A percentile compares a stretch with the other conserved stretches of the same genome.
Evolutionary conservation across 2,888 invertebrate genomes (phyloP).

Genomic region (Eudasyphora cyanicolor): DNA sequence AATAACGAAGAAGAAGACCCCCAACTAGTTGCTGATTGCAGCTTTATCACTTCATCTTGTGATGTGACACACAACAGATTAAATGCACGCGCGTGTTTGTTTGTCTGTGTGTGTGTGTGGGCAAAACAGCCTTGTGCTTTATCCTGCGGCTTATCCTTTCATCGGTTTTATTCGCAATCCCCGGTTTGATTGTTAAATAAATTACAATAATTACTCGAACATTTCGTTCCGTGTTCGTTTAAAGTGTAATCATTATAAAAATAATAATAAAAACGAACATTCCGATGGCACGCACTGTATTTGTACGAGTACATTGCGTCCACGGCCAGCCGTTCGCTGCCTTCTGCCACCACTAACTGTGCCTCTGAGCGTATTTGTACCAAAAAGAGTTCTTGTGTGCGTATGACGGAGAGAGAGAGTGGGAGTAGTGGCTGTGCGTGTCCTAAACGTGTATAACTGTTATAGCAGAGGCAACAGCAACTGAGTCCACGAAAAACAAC

Average conservation of each 20-base stretch:
- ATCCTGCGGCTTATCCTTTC: neutral
- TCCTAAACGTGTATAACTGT: neutral
- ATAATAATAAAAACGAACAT: slow-evolving; percentile 19
- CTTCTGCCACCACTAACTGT: neutral
- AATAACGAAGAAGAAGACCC: no score
- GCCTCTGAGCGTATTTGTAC: neutral
- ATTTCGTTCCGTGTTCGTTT: slow-evolving; percentile 21
- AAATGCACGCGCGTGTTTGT: neutral
- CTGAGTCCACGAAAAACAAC: slow-evolving; percentile 7
- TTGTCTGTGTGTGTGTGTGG: neutral
- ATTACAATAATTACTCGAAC: slow-evolving; percentile 33
- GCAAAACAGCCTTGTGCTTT: slow-evolving; percentile 1
- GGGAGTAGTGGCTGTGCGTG: neutral
- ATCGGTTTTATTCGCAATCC: neutral
- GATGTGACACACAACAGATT: neutral
- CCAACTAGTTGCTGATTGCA: neutral
- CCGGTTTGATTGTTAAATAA: slow-evolving; percentile 28
- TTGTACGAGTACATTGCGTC: neutral
- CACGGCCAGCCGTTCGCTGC: neutral
- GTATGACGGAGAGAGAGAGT: neutral
- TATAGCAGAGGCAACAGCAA: neutral
- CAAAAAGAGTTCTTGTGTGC: neutral
- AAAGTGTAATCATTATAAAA: slow-evolving; percentile 35
- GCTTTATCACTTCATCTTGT: neutral
- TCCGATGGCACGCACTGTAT: slow-evolving; percentile 22